Conservation (phyloP, 2,888 invertebrate species). For the Lochmaea capreae region DNA sequence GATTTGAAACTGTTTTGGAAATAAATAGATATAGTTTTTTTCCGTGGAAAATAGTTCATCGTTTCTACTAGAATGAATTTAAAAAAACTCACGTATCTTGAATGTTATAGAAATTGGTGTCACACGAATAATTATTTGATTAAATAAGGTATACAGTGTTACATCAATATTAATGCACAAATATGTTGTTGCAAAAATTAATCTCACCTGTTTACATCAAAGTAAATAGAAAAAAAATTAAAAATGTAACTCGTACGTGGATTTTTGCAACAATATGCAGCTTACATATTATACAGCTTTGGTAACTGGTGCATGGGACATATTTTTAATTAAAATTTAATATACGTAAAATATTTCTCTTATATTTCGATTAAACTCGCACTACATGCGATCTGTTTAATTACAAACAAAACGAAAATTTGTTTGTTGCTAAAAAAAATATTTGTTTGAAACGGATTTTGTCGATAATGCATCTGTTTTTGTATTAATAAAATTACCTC, state of each 20-base stretch:
- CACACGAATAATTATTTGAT: constrained; percentile 47
- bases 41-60: constrained; percentile 42
- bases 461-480: constrained; percentile 1
- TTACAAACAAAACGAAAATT: constrained; percentile 12
- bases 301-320: constrained; percentile 41
- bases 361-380: constrained; percentile 24
- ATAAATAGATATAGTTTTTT: neutral
- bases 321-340: constrained; percentile 41
- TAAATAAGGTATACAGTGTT: constrained; percentile 51
- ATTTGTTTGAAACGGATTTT: constrained; percentile 13
- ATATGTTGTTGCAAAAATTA: constrained; percentile 45
- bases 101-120: constrained; percentile 52
- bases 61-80: constrained; percentile 39
- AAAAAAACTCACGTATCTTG: constrained; percentile 45
- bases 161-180: constrained; percentile 52
- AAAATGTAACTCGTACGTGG: constrained; percentile 17
- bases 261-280: constrained; percentile 53
- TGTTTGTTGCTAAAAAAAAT: constrained; percentile 27
- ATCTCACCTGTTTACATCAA: too few relatives aligned
- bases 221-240: neutral
- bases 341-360: constrained; percentile 36
- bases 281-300: constrained; percentile 52
- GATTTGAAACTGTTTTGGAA: neutral
- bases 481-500: too few relatives aligned
- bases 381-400: constrained; percentile 32